These are phyloP conservation scores for Crenichthys baileyi DNA, from an alignment of 2,797 vertebrate species.

Conservation along the genomic window DNA sequence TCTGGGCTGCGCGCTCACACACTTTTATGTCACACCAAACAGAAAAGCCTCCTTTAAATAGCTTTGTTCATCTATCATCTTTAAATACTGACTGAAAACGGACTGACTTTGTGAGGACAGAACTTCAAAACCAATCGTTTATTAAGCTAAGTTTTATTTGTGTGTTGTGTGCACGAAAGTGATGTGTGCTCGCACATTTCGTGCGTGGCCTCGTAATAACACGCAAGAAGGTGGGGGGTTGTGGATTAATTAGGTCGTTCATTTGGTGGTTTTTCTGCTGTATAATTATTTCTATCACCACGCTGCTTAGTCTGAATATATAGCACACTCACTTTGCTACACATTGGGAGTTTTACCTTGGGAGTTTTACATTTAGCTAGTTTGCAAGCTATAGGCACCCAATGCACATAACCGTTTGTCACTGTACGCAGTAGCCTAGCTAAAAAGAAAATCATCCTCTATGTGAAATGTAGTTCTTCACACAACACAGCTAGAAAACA, in stretches of 20 bases:
- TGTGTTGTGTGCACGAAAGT: conserved; percentile 5
- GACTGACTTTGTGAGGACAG: background rate
- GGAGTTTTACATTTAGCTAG: background rate
- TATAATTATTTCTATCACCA: conserved; percentile 44
- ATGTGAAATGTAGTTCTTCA: background rate
- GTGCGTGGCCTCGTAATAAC: background rate
- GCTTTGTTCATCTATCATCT: conserved; percentile 1
- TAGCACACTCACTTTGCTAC: background rate
- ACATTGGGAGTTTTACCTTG: background rate
- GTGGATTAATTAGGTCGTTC: conserved; percentile 71
- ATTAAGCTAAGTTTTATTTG: background rate
- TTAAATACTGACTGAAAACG: background rate
- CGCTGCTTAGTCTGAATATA: conserved; percentile 24
- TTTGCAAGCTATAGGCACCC: no score
- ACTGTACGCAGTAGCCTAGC: background rate
- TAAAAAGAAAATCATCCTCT: background rate
- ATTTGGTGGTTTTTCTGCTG: conserved; percentile 62
- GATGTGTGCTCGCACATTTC: background rate
- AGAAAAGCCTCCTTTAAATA: background rate
- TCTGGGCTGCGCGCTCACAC: conserved; percentile 69
- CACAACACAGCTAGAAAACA: background rate
- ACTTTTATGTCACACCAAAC: conserved; percentile 16
- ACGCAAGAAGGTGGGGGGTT: background rate
- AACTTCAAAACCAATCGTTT: background rate
- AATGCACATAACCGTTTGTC: no score